Percentiles rank a stretch among this genome's conserved stretches.
Evolutionary conservation across 2,113 vertebrate species (phyloP).

Genomic region (Cyprinodon variegatus): DNA sequence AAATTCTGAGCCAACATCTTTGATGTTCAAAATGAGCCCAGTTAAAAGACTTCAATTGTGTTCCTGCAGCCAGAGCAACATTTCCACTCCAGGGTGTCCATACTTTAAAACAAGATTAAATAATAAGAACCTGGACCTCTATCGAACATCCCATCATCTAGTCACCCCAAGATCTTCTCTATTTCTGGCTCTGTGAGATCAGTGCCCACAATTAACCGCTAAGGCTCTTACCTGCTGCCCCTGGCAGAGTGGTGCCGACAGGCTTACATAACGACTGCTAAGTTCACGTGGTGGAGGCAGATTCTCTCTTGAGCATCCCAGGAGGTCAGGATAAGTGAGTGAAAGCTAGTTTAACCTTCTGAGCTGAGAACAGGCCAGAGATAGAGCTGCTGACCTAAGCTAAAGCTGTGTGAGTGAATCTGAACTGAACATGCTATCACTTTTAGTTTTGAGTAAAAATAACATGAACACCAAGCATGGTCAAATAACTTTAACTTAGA

Average conservation of each 20-base stretch:
- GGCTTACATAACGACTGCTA: slow-evolving; percentile 58
- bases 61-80: not conserved
- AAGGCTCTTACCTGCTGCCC: slow-evolving; percentile 76
- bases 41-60: not conserved
- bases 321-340: slow-evolving; percentile 13
- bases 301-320: slow-evolving; percentile 1
- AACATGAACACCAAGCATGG: not conserved
- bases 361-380: slow-evolving; percentile 27
- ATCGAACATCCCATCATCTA: slow-evolving; percentile 46
- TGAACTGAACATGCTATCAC: slow-evolving; percentile 10
- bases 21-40: not conserved
- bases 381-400: slow-evolving; percentile 20
- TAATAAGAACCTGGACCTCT: slow-evolving; percentile 31
- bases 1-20: not conserved
- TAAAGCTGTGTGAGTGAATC: slow-evolving; percentile 20
- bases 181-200: slow-evolving; percentile 65
- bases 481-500: not conserved
- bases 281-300: slow-evolving; percentile 27
- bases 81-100: too few species aligned
- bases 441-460: slow-evolving; percentile 5
- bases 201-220: slow-evolving; percentile 66
- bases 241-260: slow-evolving; percentile 33
- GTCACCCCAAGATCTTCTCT: slow-evolving; percentile 46
- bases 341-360: slow-evolving; percentile 17
- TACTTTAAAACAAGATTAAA: slow-evolving; percentile 26